A percentile compares a stretch with the other conserved stretches of the same genome.
phyloP scores from a whole-genome alignment of 2,888 invertebrate genomes.

The Phragmatobia fuliginosa region DNA sequence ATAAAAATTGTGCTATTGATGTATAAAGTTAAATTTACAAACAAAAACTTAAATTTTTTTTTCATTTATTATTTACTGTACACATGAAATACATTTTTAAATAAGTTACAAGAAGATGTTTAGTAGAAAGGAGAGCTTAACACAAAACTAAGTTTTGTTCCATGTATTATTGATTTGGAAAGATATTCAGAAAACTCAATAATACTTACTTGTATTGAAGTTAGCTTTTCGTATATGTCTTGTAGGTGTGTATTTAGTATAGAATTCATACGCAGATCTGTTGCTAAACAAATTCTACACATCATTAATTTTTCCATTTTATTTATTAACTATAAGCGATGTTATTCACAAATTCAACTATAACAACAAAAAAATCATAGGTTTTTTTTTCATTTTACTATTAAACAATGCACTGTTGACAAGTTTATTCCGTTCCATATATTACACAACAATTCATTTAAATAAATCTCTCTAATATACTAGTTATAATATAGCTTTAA shows the following conservation, averaged over 20 bases:
- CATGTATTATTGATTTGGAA: too few species aligned
- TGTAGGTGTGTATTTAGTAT: not conserved
- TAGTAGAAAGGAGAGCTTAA: too few species aligned
- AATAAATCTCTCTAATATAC: not conserved
- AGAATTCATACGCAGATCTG: not conserved
- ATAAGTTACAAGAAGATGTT: too few species aligned
- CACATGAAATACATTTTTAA: too few species aligned
- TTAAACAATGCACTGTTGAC: not conserved
- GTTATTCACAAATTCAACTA: not conserved
- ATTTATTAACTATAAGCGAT: not conserved
- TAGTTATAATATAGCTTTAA: not conserved
- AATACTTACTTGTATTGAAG: not conserved
- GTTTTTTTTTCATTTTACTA: not conserved
- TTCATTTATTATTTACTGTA: too few species aligned
- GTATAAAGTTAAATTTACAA: too few species aligned
- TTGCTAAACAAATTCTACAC: constrained; percentile 5
- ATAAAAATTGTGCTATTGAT: too few species aligned
- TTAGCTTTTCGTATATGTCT: not conserved
- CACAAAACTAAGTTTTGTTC: too few species aligned
- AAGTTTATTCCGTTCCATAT: not conserved
- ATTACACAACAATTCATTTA: not conserved
- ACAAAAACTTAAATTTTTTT: too few species aligned
- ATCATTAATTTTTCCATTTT: not conserved
- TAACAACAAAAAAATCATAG: not conserved
- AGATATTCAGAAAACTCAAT: not conserved